Percentiles rank a stretch among this genome's conserved stretches.
These are phyloP conservation scores for Sitta carolinensis DNA, from an alignment of 2,797 vertebrate species.

Conservation along the genomic window DNA sequence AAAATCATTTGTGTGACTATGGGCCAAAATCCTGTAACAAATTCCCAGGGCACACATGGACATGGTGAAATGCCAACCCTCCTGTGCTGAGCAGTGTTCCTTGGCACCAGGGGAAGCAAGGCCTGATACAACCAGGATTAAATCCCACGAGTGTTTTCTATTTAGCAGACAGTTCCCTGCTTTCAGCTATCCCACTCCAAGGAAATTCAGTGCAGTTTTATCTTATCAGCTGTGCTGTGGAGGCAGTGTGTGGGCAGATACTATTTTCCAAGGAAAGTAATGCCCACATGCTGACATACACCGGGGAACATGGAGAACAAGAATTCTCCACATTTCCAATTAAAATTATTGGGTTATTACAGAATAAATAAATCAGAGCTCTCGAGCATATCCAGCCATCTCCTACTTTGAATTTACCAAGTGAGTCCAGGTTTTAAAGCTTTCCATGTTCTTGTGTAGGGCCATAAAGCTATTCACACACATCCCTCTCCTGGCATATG, in stretches of 20 bases:
- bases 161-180: constrained; percentile 47
- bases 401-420: background rate
- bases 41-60: background rate
- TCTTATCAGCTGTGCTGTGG: constrained; percentile 42
- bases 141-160: constrained; percentile 23
- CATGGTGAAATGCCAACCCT: background rate
- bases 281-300: constrained; percentile 54
- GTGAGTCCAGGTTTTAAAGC: background rate
- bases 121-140: background rate
- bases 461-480: background rate
- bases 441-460: background rate
- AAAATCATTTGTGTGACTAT: background rate
- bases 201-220: constrained; percentile 43
- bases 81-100: background rate
- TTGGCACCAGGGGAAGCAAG: constrained; percentile 10
- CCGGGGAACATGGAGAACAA: background rate
- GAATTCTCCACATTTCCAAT: background rate
- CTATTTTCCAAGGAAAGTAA: constrained; percentile 7
- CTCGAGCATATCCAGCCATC: background rate
- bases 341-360: constrained; percentile 10
- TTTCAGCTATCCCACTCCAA: constrained; percentile 47
- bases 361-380: constrained; percentile 15
- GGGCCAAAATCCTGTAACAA: background rate
- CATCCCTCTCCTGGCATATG: background rate
- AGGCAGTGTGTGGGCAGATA: constrained; percentile 42